phyloP scores from a whole-genome alignment of 2,888 invertebrate species.

The Asteroscopus sphinx region DNA sequence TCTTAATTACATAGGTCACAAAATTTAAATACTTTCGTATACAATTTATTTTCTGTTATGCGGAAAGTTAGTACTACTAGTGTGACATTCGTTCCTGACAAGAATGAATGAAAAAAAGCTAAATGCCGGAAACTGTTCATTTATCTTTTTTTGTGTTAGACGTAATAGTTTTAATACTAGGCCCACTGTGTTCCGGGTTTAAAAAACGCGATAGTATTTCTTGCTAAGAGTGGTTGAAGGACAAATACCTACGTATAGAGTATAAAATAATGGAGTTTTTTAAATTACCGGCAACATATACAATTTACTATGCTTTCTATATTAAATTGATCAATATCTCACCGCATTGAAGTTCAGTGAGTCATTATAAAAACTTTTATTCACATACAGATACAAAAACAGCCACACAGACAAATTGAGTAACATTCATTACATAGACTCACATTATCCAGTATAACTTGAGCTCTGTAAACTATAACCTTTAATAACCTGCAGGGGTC shows the following conservation, averaged over 20 bases:
- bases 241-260: background rate
- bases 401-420: slow-evolving; percentile 31
- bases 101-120: slow-evolving; percentile 37
- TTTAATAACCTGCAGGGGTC: slow-evolving; percentile 40
- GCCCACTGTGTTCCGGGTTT: slow-evolving; percentile 21
- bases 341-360: slow-evolving; percentile 31
- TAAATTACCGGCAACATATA: slow-evolving; percentile 7
- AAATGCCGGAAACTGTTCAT: slow-evolving; percentile 31
- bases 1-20: slow-evolving; percentile 4
- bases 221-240: background rate
- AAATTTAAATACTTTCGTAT: slow-evolving; percentile 25
- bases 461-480: slow-evolving; percentile 37
- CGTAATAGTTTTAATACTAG: slow-evolving; percentile 9
- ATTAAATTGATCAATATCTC: slow-evolving; percentile 31
- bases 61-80: slow-evolving; percentile 54
- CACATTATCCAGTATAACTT: slow-evolving; percentile 47
- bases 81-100: slow-evolving; percentile 44
- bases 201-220: slow-evolving; percentile 10
- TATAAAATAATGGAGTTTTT: background rate
- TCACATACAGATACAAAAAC: slow-evolving; percentile 26
- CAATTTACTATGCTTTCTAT: slow-evolving; percentile 23
- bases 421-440: slow-evolving; percentile 38
- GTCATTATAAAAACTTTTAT: slow-evolving; percentile 48
- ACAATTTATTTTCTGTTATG: slow-evolving; percentile 44
- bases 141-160: slow-evolving; percentile 30